phyloP scores from a whole-genome alignment of 2,797 vertebrate genomes.

The Fistularia tabacaria region DNA sequence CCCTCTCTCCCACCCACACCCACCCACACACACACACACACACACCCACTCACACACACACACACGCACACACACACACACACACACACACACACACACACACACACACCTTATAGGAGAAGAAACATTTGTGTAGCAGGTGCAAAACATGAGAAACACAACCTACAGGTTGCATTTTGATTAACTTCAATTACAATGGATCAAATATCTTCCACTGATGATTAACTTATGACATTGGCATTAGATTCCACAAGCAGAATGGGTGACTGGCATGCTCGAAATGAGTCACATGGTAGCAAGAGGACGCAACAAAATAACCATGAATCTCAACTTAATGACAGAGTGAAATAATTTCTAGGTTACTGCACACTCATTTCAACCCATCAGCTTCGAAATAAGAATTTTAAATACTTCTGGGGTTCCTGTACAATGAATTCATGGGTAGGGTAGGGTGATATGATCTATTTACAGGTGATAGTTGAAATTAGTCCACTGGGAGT shows the following conservation, averaged over 20 bases:
- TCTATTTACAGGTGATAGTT: too few relatives aligned
- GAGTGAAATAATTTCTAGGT: conserved; percentile 47
- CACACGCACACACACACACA: background rate
- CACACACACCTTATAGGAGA: background rate
- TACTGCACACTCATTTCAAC: conserved; percentile 78
- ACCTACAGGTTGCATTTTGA: too few relatives aligned
- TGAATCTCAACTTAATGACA: conserved; percentile 60
- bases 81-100: background rate
- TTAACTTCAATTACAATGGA: too few relatives aligned
- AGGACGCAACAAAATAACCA: conserved; percentile 47
- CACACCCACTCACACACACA: too few relatives aligned
- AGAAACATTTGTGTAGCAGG: conserved; percentile 14
- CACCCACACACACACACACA: background rate
- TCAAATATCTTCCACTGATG: background rate
- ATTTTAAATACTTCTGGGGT: too few relatives aligned
- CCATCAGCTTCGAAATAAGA: conserved; percentile 11
- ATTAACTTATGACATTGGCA: background rate
- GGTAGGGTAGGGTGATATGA: background rate
- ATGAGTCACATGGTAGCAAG: conserved; percentile 48
- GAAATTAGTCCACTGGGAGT: too few relatives aligned
- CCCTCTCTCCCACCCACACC: too few relatives aligned
- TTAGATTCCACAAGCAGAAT: conserved; percentile 44
- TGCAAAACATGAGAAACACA: conserved; percentile 21
- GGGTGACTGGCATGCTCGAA: conserved; percentile 54
- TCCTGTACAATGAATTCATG: background rate